These are phyloP conservation scores for Oryzias sinensis DNA, from an alignment of 2,797 vertebrate species.

Conservation along the genomic window DNA sequence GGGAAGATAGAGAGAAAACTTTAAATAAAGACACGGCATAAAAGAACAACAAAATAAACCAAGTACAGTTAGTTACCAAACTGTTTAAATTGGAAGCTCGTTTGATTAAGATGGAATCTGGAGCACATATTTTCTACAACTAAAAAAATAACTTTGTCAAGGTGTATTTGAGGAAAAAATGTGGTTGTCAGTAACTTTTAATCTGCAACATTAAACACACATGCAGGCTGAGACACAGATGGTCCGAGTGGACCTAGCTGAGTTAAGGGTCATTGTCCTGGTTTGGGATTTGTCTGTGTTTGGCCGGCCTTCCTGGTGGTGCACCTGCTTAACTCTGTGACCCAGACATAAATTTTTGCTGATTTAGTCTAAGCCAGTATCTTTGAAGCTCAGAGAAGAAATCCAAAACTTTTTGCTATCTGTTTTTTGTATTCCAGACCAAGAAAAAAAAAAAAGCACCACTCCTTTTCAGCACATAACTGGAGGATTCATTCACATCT, in stretches of 20 bases:
- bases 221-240: constrained; percentile 15
- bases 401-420: constrained; percentile 57
- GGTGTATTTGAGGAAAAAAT: constrained; percentile 38
- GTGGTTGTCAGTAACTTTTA: constrained; percentile 44
- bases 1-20: constrained; percentile 19
- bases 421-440: constrained; percentile 66
- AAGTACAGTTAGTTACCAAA: neutral
- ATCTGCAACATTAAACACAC: constrained; percentile 36
- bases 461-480: constrained; percentile 51
- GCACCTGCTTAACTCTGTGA: constrained; percentile 65
- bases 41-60: constrained; percentile 9
- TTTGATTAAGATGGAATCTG: constrained; percentile 41
- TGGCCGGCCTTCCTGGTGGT: constrained; percentile 23
- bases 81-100: constrained; percentile 9
- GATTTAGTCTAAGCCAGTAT: constrained; percentile 41
- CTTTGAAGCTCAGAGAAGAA: constrained; percentile 63
- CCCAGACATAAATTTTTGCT: constrained; percentile 52
- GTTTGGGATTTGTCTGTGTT: constrained; percentile 46
- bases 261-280: constrained; percentile 33
- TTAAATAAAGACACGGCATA: constrained; percentile 30
- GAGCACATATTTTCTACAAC: constrained; percentile 22
- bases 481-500: constrained; percentile 68
- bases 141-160: constrained; percentile 6
- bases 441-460: constrained; percentile 30
- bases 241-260: constrained; percentile 10